These are phyloP conservation scores for Galerucella calmariensis DNA, from an alignment of 2,888 invertebrate genomes.

Conservation along the genomic window DNA sequence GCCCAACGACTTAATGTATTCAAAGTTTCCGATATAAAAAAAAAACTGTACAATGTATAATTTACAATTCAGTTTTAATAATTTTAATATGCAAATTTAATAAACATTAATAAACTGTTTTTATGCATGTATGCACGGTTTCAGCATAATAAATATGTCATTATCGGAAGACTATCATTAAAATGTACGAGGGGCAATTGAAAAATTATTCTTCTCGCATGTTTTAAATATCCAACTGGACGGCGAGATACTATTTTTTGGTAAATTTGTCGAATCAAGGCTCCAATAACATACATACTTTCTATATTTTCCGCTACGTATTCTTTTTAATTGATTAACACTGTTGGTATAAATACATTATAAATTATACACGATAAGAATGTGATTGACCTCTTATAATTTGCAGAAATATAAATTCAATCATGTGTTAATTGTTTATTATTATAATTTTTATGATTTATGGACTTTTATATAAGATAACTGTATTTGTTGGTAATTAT, in stretches of 20 bases:
- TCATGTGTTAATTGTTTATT: not conserved
- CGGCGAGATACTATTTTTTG: too few species aligned
- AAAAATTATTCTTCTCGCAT: not conserved
- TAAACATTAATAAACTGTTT: conserved; percentile 50
- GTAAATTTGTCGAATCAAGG: too few species aligned
- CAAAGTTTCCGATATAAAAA: conserved; percentile 46
- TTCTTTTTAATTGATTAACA: too few species aligned
- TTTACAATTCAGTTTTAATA: conserved; percentile 58
- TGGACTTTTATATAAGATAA: not conserved
- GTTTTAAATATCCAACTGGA: too few species aligned
- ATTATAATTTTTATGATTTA: not conserved
- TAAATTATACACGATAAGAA: too few species aligned
- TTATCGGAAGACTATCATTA: conserved; percentile 31
- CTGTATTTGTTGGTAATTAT: not conserved
- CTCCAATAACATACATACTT: too few species aligned
- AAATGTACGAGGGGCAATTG: not conserved
- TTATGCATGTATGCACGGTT: conserved; percentile 45
- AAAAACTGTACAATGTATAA: conserved; percentile 54
- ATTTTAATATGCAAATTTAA: conserved; percentile 59
- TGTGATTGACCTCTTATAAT: too few species aligned
- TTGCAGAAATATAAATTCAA: not conserved
- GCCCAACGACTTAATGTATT: conserved; percentile 40
- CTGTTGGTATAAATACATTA: too few species aligned
- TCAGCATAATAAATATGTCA: conserved; percentile 39
- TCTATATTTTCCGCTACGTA: too few species aligned